Conservation (phyloP, 2,888 invertebrate species). For the Protophormia terraenovae region DNA sequence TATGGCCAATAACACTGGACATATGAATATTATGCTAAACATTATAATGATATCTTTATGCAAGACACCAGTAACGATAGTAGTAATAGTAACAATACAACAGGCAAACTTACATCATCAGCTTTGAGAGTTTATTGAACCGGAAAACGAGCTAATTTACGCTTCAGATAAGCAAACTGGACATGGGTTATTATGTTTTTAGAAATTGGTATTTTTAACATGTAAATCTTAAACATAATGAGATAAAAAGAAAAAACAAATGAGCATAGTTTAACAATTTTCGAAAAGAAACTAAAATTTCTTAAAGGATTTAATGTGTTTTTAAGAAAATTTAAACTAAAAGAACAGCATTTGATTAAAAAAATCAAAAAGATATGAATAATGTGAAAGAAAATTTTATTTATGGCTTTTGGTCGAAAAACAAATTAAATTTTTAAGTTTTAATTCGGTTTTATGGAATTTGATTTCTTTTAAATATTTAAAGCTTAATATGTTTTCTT, state of each 20-base stretch:
- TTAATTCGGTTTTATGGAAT: too few species aligned
- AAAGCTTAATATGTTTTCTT: neutral
- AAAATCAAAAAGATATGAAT: too few species aligned
- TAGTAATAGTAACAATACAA: neutral
- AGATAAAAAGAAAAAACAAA: too few species aligned
- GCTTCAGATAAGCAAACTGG: constrained; percentile 67
- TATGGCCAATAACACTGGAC: constrained; percentile 29
- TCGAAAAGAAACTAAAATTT: too few species aligned
- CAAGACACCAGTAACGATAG: neutral
- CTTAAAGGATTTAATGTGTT: too few species aligned
- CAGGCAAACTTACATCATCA: constrained; percentile 1
- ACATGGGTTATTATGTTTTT: constrained; percentile 36
- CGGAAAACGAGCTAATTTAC: constrained; percentile 78
- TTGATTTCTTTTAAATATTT: neutral
- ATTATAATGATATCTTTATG: constrained; percentile 39
- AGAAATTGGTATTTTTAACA: neutral
- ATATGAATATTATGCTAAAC: constrained; percentile 3
- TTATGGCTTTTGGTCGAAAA: too few species aligned
- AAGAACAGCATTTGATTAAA: too few species aligned
- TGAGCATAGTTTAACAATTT: too few species aligned
- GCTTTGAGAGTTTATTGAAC: constrained; percentile 76
- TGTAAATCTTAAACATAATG: constrained; percentile 22
- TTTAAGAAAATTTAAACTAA: too few species aligned
- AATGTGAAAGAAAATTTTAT: too few species aligned
- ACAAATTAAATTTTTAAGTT: too few species aligned